A percentile compares a stretch with the other conserved stretches of the same genome.
These are phyloP conservation scores for Pundamilia nyererei DNA, from an alignment of 2,113 vertebrate species.

Conservation along the genomic window DNA sequence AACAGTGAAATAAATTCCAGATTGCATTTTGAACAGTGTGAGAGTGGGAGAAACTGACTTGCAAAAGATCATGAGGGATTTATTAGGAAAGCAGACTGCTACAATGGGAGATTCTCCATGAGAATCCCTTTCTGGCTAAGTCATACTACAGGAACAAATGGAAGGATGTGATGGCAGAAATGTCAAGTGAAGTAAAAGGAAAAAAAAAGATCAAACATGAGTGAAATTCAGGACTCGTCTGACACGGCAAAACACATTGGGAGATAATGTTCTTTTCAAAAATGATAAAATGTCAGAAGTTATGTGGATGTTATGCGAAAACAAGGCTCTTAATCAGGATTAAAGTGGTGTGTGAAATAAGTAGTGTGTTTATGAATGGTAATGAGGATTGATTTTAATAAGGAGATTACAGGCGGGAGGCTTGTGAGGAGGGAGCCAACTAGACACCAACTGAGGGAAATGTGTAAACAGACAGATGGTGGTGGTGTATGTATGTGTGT, in stretches of 20 bases:
- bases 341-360: background rate
- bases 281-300: background rate
- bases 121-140: background rate
- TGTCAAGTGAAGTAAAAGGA: background rate
- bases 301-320: background rate
- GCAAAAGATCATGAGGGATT: background rate
- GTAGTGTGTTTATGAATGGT: background rate
- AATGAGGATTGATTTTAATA: conserved; percentile 11
- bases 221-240: background rate
- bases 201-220: background rate
- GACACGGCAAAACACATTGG: background rate
- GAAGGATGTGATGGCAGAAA: background rate
- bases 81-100: background rate
- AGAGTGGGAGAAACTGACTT: background rate
- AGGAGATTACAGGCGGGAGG: background rate
- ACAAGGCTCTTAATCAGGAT: background rate
- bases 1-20: background rate
- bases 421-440: background rate
- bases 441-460: background rate
- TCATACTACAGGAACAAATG: background rate
- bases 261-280: background rate
- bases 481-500: background rate
- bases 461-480: background rate
- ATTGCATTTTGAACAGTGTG: background rate
- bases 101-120: background rate